phyloP scores from a whole-genome alignment of 2,888 invertebrate genomes.

The Drosophila fulvimacula region DNA sequence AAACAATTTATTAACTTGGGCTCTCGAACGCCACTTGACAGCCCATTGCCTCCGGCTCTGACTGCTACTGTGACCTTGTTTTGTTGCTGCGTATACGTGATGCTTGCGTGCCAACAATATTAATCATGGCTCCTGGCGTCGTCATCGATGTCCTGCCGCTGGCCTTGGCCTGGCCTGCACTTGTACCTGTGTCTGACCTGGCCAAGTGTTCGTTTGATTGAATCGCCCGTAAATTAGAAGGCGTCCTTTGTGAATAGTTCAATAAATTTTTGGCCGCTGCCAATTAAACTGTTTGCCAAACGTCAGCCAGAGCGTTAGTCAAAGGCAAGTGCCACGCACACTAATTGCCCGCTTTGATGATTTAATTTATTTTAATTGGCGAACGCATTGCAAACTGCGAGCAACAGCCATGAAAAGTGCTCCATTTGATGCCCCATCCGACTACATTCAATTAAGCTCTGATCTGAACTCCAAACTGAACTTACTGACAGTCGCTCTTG shows the following conservation, averaged over 20 bases:
- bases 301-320: slow-evolving; percentile 15
- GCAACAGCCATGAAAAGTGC: slow-evolving; percentile 35
- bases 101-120: slow-evolving; percentile 71
- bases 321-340: slow-evolving; percentile 28
- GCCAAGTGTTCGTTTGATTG: slow-evolving; percentile 39
- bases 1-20: slow-evolving; percentile 75
- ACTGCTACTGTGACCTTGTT: slow-evolving; percentile 43
- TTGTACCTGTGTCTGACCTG: slow-evolving; percentile 20
- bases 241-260: slow-evolving; percentile 23
- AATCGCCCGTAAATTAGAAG: slow-evolving; percentile 43
- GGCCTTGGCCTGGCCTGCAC: slow-evolving; percentile 32
- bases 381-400: slow-evolving; percentile 37
- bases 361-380: slow-evolving; percentile 66
- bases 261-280: slow-evolving; percentile 21
- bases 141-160: slow-evolving; percentile 45
- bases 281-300: slow-evolving; percentile 54
- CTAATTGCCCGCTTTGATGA: slow-evolving; percentile 56
- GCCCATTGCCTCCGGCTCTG: slow-evolving; percentile 32
- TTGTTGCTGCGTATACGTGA: slow-evolving; percentile 54
- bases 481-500: slow-evolving; percentile 19
- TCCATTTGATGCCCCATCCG: slow-evolving; percentile 31
- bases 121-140: slow-evolving; percentile 56
- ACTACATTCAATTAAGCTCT: slow-evolving; percentile 41
- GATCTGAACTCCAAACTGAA: not conserved
- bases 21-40: slow-evolving; percentile 32